These are phyloP conservation scores for Drosophila affinis DNA, from an alignment of 2,888 invertebrate species.

Conservation along the genomic window DNA sequence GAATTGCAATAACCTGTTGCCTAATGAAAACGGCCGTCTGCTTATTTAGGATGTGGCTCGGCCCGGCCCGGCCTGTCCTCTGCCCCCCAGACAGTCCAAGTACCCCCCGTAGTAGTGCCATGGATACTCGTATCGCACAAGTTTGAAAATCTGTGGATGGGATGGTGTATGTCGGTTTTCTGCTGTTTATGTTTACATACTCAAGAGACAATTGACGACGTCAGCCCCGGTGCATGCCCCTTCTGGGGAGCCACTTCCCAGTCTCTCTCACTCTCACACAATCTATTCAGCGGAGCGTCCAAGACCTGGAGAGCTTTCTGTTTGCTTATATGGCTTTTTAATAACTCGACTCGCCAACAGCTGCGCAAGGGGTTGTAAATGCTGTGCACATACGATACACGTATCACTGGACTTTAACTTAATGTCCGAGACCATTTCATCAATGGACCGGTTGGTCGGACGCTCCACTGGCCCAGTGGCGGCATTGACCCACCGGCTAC, in stretches of 20 bases:
- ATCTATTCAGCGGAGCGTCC: slow-evolving; percentile 40
- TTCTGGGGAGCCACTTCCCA: slow-evolving; percentile 24
- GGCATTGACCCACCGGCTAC: slow-evolving; percentile 51
- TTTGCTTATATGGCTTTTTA: slow-evolving; percentile 76
- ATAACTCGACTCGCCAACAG: slow-evolving; percentile 66
- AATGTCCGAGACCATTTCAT: slow-evolving; percentile 46
- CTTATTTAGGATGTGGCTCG: slow-evolving; percentile 74
- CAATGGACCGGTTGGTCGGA: slow-evolving; percentile 47
- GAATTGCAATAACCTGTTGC: slow-evolving; percentile 82
- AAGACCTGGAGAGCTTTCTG: slow-evolving; percentile 45
- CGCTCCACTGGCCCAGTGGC: slow-evolving; percentile 44
- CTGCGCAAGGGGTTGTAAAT: slow-evolving; percentile 65
- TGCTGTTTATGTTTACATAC: slow-evolving; percentile 51
- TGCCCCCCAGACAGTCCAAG: slow-evolving; percentile 41
- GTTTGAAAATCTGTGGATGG: slow-evolving; percentile 8
- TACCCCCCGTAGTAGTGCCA: slow-evolving; percentile 16
- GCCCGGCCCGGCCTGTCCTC: slow-evolving; percentile 43
- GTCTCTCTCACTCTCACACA: slow-evolving; percentile 29
- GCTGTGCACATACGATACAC: slow-evolving; percentile 42
- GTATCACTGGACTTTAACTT: neutral
- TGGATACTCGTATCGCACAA: neutral
- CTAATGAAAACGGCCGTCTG: slow-evolving; percentile 68
- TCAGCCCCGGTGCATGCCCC: neutral
- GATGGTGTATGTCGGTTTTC: slow-evolving; percentile 18
- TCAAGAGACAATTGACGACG: slow-evolving; percentile 63